Evolutionary conservation across 2,797 vertebrate genomes (phyloP), one percentile per base, ranked within the genome.

Genomic region (Gambelia wislizenii): DNA sequence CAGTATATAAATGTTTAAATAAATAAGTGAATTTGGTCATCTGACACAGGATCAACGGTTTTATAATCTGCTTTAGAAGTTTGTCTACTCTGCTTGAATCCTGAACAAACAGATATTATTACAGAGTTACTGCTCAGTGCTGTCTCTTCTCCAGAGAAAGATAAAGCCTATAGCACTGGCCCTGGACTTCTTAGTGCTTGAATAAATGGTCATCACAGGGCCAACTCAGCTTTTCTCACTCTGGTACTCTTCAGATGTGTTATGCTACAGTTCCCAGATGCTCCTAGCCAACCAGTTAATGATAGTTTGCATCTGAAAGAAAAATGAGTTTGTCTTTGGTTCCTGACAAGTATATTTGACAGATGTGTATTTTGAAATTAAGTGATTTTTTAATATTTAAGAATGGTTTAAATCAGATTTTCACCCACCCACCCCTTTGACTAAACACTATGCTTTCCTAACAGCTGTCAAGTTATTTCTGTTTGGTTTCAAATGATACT

Each of bases 401-500:
- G 33, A 80, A 7, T n/a, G 81, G 36, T 89, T 81, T 22, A 33
- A 85, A 59, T 85, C 6, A 36, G 10, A 7, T 72, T 20, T 22
- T 5, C 59, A 61, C 64, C 30, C 1, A 18, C 16, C 4, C 14
- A n/a, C n/a, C 4, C 25, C 59, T 85, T 47, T 59, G 30, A 49
- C 39, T 59, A 77, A 82, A 82, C n/a, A 22, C 49, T 49, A 36
- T 33, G 52, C 54, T 59, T 80, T 18, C 36, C n/a, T 76, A 33
- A 75, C n/a, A n/a, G 25, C n/a, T 85, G 10, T 74, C 85, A 74
- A n/a, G 56, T 22, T 80, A 42, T 52, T 67, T 74, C 18, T 75
- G 36, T 75, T 86, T 27, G 3, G 18, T 76, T 77, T 83, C 89
- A 92, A 90, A 89, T 90, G 7, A 75, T 79, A 52, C 72, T 91